Evolutionary conservation across 2,797 vertebrate genomes (phyloP), one percentile per base, ranked within the genome.

Genomic region (Paguma larvata): DNA sequence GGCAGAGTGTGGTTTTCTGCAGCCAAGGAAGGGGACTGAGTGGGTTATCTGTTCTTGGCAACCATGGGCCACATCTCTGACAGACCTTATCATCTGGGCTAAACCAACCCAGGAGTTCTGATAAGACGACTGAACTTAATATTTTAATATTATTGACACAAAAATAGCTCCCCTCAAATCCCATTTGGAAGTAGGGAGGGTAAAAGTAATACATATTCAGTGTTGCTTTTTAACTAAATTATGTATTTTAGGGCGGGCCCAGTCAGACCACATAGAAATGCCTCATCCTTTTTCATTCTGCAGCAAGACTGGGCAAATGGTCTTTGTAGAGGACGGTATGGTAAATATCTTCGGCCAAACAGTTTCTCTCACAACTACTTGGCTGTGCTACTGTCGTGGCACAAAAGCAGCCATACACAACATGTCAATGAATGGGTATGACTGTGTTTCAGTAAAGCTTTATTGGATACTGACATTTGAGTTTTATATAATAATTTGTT

Each of bases 111-210:
- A 68, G 85, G 62, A 89, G 18, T 70, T 80, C 87, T 91, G 70
- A 65, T 72, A 72, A 95, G 73, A 46, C 30, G 21, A 56, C 44
- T 56, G 78, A 89, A 62, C 38, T 78, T 84, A 68, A 85, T 75
- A 77, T 68, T 85, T 78, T 84, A 68, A 75, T 68, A 68, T 68
- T 82, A 16, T 15, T 32, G 59, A 85, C 21, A 80, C 25, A 25
- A 46, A 91, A 87, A 51, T 62, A 78, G 78, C 62, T 14, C 15
- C 32, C 23, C n/a, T 93, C 34, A 75, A 44, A 32, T 44, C 56
- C 63, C 92, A 13, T 70, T 77, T 90, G 94, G 65, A 95, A 83
- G 82, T 83, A 77, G 82, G 46, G 27, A 59, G 34, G 27, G 56
- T 51, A 59, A 85, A 79, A 67, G 12, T 90, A 51, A 8, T 80